Evolutionary conservation across 2,888 invertebrate species (phyloP), one percentile per base, ranked within the genome.

Genomic region (Geotrupes spiniger): DNA sequence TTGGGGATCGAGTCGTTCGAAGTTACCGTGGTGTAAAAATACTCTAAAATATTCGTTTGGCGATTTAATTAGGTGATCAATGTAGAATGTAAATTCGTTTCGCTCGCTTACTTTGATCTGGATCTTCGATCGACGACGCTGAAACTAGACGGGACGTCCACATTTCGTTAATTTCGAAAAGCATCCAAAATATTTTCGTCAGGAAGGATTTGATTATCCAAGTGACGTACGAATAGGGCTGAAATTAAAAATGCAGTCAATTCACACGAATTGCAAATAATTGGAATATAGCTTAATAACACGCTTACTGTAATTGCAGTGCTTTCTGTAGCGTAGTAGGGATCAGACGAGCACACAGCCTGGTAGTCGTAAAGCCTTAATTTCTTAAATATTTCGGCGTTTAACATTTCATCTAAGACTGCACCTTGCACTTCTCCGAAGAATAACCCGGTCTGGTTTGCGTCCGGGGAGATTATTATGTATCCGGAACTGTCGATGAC

Each of bases 401-500:
- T 74, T 1, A 92, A 76, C 77, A 93, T 83, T 0, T 84, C 80
- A 44, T 84, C 78, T 81, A 94, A 82, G 2, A 93, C 82, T 26
- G 85, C 82, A 8, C 85, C 85, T 58, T 89, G 84, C 16, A 89
- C 76, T 52, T 85, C 85, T 0, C 95, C 95, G 69, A 95, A 92
- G 74, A 96, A 95, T 59, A 78, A 78, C 0, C 95, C 94, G 1
- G 87, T 87, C 40, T 87, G 78, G 28, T 79, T 76, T 26, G 77
- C 73, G 12, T 82, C 74, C 59, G 83, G 80, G 0, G 90, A 83
- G 6, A 91, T 76, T 1, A 95, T 80, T 4, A 93, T 78, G 69
- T 92, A 96, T 0, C 93, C 96, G 62, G 92, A 92, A 68, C 88
- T 89, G 68, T 96, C 96, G 31, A 96, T 78, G n/a, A 96, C 78